phyloP scores from a whole-genome alignment of 2,888 invertebrate genomes.

The Caenorhabditis plicata region DNA sequence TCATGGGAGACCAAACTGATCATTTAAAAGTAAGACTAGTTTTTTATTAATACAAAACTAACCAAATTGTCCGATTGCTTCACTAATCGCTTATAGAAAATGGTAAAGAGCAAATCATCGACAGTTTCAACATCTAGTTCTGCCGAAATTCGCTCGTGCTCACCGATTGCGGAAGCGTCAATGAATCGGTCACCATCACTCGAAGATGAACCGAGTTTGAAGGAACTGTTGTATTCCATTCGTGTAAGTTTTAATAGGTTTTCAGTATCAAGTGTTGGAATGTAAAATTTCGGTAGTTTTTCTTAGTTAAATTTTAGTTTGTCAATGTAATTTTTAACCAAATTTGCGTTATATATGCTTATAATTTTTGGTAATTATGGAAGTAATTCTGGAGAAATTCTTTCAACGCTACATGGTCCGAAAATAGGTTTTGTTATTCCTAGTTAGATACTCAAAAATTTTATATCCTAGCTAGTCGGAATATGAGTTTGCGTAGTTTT shows the following conservation, averaged over 20 bases:
- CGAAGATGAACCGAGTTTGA: constrained; percentile 26
- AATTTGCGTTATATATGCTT: background rate
- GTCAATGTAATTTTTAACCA: background rate
- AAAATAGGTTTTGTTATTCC: too few species aligned
- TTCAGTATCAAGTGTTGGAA: too few species aligned
- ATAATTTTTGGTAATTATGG: too few species aligned
- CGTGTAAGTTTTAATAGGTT: constrained; percentile 15
- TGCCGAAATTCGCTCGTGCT: constrained; percentile 20
- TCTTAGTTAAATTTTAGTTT: background rate
- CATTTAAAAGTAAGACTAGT: constrained; percentile 24
- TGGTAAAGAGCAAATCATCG: constrained; percentile 26
- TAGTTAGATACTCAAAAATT: too few species aligned
- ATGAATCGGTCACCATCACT: constrained; percentile 28
- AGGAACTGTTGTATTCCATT: constrained; percentile 16
- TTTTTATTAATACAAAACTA: background rate
- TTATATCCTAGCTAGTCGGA: too few species aligned
- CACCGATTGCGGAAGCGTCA: constrained; percentile 22
- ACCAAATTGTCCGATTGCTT: background rate
- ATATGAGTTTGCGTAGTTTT: too few species aligned
- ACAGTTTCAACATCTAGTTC: constrained; percentile 14
- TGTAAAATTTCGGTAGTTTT: too few species aligned
- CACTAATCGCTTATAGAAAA: background rate
- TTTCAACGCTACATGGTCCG: too few species aligned
- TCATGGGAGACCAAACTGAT: constrained; percentile 42
- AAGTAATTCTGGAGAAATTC: too few species aligned